Conservation (phyloP, 2,113 vertebrate genomes). For the Mus pahari region DNA sequence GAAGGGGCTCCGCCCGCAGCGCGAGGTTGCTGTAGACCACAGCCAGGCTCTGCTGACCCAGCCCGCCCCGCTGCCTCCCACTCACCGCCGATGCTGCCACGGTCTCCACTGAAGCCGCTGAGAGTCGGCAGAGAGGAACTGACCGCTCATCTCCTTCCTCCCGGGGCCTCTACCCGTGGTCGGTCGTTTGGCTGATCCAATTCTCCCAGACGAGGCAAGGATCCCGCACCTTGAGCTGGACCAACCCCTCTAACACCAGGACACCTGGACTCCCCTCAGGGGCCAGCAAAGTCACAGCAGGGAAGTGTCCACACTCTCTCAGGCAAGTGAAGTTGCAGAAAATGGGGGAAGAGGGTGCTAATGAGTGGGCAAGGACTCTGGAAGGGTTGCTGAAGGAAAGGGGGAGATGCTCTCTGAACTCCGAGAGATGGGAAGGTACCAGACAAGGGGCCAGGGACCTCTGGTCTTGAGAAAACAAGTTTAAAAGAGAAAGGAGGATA, state of each 20-base stretch:
- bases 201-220: background rate
- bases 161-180: background rate
- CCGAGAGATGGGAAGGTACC: background rate
- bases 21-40: background rate
- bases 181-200: background rate
- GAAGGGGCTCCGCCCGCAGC: background rate
- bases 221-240: no score
- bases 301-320: background rate
- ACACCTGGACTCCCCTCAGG: background rate
- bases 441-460: background rate
- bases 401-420: background rate
- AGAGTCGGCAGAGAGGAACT: background rate
- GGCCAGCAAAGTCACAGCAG: background rate
- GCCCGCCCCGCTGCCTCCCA: background rate
- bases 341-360: background rate
- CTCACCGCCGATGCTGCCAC: background rate
- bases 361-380: background rate
- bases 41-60: background rate
- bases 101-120: background rate
- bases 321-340: constrained; percentile 52
- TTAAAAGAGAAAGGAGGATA: background rate
- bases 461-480: background rate
- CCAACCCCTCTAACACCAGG: background rate
- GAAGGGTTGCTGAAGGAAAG: background rate
- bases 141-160: background rate